phyloP scores from a whole-genome alignment of 2,797 vertebrate species.

The Megaceryle alcyon region DNA sequence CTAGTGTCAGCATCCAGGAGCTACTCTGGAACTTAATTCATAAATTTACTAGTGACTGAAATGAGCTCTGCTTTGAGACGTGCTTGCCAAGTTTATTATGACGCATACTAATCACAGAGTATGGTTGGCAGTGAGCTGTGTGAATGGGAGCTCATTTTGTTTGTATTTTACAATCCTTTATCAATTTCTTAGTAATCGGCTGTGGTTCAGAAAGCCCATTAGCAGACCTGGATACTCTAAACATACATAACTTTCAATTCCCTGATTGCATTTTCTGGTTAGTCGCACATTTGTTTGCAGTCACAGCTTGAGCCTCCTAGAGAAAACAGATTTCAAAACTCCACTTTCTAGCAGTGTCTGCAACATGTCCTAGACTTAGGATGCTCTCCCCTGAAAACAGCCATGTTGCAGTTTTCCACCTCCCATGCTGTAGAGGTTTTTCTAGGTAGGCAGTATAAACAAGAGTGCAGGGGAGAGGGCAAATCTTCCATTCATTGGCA shows the following conservation, averaged over 20 bases:
- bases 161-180: background rate
- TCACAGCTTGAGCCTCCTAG: background rate
- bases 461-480: background rate
- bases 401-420: background rate
- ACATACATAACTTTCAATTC: background rate
- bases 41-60: background rate
- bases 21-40: background rate
- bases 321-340: background rate
- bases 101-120: background rate
- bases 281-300: background rate
- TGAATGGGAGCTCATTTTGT: background rate
- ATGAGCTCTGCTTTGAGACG: background rate
- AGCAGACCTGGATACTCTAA: background rate
- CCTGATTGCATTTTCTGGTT: background rate
- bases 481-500: background rate
- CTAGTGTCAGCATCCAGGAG: background rate
- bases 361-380: rapidly evolving
- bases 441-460: background rate
- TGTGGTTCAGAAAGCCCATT: background rate
- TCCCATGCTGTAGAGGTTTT: background rate
- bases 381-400: background rate
- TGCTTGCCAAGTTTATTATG: background rate
- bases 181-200: background rate
- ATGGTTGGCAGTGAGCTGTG: background rate
- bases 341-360: background rate